Evolutionary conservation across 2,797 vertebrate genomes (phyloP).

Genomic region (Coreius guichenoti): DNA sequence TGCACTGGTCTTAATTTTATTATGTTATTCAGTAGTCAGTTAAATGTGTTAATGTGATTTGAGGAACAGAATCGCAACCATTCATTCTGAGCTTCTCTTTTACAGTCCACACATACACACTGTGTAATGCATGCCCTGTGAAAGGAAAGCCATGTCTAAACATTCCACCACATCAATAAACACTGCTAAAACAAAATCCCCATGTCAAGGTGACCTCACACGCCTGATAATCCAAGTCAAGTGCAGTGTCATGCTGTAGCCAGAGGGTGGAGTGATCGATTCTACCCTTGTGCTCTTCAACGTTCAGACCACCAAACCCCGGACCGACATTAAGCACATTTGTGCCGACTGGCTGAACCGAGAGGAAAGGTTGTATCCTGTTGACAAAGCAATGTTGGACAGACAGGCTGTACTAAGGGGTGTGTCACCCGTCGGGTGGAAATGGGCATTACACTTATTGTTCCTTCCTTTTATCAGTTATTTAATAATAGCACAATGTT

Average conservation of each 20-base stretch:
- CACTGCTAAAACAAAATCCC: constrained; percentile 25
- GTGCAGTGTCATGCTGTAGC: background rate
- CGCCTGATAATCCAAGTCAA: constrained; percentile 1
- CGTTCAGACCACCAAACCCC: background rate
- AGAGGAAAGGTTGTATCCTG: constrained; percentile 71
- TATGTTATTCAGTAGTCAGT: background rate
- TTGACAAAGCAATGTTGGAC: constrained; percentile 63
- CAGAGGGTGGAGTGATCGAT: constrained; percentile 30
- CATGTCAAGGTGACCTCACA: constrained; percentile 42
- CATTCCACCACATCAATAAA: constrained; percentile 18
- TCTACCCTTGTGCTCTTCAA: background rate
- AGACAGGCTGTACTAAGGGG: constrained; percentile 60
- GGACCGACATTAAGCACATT: constrained; percentile 29
- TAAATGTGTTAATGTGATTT: background rate
- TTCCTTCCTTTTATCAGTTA: constrained; percentile 45
- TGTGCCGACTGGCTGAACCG: constrained; percentile 21
- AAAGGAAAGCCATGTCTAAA: constrained; percentile 9
- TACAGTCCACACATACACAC: background rate
- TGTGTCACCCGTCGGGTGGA: constrained; percentile 47
- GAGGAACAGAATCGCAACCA: background rate
- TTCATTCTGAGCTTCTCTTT: background rate
- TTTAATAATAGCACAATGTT: constrained; percentile 47
- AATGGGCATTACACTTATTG: constrained; percentile 50
- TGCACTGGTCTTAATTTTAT: background rate
- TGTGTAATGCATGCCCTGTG: background rate